phyloP scores from a whole-genome alignment of 1,140 invertebrate genomes.

The Trachymyrmex cornetzi region DNA sequence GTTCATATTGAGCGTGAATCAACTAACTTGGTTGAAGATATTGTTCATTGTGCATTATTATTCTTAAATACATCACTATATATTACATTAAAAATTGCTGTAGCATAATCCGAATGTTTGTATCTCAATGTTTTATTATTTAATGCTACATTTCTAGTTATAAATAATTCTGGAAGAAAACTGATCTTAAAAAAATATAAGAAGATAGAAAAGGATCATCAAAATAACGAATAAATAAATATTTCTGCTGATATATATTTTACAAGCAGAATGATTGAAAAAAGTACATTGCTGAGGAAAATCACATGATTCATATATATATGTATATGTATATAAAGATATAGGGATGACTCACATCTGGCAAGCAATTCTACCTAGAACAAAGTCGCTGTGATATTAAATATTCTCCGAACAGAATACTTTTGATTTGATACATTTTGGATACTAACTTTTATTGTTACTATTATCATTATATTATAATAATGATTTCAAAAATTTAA shows the following conservation, averaged over 20 bases:
- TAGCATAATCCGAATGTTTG: not conserved
- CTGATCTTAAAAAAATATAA: not conserved
- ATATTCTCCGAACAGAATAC: not conserved
- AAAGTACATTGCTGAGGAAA: not conserved
- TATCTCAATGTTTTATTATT: not conserved
- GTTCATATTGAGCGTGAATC: not conserved
- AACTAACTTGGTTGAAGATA: not conserved
- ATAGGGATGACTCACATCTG: not conserved
- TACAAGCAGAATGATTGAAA: not conserved
- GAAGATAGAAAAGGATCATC: not conserved
- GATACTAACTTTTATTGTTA: not conserved
- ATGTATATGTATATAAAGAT: not conserved
- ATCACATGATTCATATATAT: not conserved
- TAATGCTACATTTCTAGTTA: not conserved
- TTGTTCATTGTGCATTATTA: not conserved
- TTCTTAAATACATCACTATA: not conserved
- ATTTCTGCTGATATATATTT: not conserved
- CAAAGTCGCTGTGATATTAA: not conserved
- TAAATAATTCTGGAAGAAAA: not conserved
- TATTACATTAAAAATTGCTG: not conserved
- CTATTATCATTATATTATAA: too few species aligned
- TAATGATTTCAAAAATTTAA: not conserved
- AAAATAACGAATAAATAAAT: not conserved
- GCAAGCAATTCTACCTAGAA: constrained; percentile 8
- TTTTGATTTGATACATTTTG: not conserved